phyloP scores from a whole-genome alignment of 2,797 vertebrate species.

The Enteromius treurensis region DNA sequence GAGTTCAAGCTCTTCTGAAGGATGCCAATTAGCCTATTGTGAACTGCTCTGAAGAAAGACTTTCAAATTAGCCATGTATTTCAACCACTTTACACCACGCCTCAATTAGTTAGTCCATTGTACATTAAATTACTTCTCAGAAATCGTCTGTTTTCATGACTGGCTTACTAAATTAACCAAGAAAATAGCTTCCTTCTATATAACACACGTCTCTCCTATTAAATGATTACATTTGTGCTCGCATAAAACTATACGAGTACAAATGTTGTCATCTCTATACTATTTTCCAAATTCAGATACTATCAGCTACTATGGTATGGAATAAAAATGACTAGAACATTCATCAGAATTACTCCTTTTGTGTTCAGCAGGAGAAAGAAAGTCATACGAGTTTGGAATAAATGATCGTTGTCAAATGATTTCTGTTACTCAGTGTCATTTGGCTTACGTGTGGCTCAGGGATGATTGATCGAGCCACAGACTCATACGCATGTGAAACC shows the following conservation, averaged over 20 bases:
- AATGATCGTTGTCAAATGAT: background rate
- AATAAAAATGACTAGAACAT: background rate
- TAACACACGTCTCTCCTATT: background rate
- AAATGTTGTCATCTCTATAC: background rate
- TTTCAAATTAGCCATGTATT: background rate
- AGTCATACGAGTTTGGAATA: background rate
- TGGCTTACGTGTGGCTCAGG: background rate
- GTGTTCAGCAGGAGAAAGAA: background rate
- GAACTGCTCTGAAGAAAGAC: background rate
- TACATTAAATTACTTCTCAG: background rate
- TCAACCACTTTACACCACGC: background rate
- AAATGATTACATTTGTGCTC: background rate
- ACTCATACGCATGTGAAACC: background rate
- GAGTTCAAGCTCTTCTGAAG: background rate
- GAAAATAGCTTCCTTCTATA: background rate
- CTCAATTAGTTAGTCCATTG: background rate
- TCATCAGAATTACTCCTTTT: background rate
- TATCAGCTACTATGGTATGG: background rate
- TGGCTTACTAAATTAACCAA: background rate
- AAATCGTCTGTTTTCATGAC: constrained; percentile 2
- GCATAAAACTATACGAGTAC: background rate
- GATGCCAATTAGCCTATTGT: background rate
- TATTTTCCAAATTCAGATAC: background rate
- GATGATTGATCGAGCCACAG: constrained; percentile 13
- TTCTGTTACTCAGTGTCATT: background rate